These are phyloP conservation scores for Aplodontia rufa DNA, from an alignment of 2,113 vertebrate genomes.

Conservation along the genomic window DNA sequence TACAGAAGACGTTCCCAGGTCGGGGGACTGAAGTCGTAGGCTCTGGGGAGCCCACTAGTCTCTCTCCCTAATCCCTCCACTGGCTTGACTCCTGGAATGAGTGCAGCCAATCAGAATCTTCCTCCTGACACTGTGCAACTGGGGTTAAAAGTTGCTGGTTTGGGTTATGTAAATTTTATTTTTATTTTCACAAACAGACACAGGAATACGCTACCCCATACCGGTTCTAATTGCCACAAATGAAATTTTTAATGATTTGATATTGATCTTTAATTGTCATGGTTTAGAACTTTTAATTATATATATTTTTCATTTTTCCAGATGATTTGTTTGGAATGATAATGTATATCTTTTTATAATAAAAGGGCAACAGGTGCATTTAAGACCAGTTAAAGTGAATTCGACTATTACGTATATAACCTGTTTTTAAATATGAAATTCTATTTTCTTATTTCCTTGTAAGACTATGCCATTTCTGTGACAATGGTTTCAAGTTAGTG, in stretches of 20 bases:
- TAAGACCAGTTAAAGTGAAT: constrained; percentile 15
- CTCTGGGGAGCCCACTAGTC: rapidly evolving
- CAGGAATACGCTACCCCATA: not conserved
- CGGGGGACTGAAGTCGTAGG: no score
- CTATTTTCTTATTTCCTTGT: not conserved
- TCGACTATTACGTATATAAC: not conserved
- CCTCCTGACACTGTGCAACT: not conserved
- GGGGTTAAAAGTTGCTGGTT: not conserved
- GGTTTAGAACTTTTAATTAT: not conserved
- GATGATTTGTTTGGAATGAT: not conserved
- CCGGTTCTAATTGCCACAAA: not conserved
- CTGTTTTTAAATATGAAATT: not conserved
- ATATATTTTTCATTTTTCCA: not conserved
- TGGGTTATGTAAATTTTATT: not conserved
- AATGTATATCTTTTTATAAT: not conserved
- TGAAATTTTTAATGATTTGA: not conserved
- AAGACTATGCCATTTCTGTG: not conserved
- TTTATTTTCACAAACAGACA: not conserved
- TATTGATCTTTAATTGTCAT: not conserved
- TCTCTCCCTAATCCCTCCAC: not conserved
- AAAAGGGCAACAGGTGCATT: not conserved
- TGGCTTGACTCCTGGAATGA: not conserved
- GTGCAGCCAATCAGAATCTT: not conserved
- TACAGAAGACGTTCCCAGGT: not conserved
- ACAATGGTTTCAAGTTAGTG: not conserved